Base-by-base conservation (phyloP, 2,888 invertebrate genomes). In the Eurois occulta region DNA sequence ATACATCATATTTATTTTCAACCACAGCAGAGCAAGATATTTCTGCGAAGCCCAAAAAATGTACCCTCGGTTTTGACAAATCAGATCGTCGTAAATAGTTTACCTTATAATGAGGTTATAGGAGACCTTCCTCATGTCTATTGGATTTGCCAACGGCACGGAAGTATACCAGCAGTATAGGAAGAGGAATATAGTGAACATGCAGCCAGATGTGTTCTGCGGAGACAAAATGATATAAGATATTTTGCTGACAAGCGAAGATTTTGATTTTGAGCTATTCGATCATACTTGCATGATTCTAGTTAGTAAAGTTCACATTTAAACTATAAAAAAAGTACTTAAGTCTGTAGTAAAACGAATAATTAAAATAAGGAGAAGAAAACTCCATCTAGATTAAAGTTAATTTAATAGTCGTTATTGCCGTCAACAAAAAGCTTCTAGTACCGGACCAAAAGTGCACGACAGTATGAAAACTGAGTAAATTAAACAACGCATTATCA, bases 81-180 rank as follows among this genome's bases (percentile, higher is more conserved):
- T 88, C 86, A 81, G 72, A 85, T 87, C 78, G 69, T 64, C 69
- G 76, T 87, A 88, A 88, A 88, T 86, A 87, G 87, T 87, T 87
- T 87, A 86, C 60, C 55, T 74, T 60, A 70, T 87, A 88, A 88
- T 82, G 69, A 78, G 48, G 84, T 88, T 88, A 83, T 11, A 55
- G 72, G 72, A 75, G 73, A 48, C 74, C 81, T 81, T 86, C 72
- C 77, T 75, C 73, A 80, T 84, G 71, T 80, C 75, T 81, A 88
- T 88, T 88, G 75, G 65, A 87, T 88, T 88, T 84, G n/a, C 24
- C 67, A 46, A 81, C 35, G 38, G 35, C 62, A 71, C 38, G 68
- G 72, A 83, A 83, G 76, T 80, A 69, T 67, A 80, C 72, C 2
- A 38, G 13, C 38, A 16, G 35, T 70, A 24, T 41, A 65, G 38